phyloP scores from a whole-genome alignment of 1,140 invertebrate species.

The Euwallacea fornicatus region DNA sequence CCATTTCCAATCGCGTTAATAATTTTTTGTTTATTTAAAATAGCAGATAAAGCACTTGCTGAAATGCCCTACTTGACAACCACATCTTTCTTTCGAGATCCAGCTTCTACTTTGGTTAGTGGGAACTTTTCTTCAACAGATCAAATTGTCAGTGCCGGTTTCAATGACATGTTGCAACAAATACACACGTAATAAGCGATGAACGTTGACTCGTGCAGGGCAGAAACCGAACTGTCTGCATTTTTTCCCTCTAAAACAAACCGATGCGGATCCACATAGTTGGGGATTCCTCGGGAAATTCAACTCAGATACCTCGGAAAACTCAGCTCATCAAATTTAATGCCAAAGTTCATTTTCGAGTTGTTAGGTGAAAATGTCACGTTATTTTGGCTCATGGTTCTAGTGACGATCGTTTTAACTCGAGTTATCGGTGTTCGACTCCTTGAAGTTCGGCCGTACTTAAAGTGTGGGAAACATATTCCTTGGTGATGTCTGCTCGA shows the following conservation, averaged over 20 bases:
- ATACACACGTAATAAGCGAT: neutral
- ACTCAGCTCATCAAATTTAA: neutral
- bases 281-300: neutral
- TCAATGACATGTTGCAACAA: neutral
- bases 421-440: neutral
- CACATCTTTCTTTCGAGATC: neutral
- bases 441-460: neutral
- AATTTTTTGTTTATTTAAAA: slow-evolving; percentile 1
- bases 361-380: too few relatives aligned
- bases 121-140: neutral
- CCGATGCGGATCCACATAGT: neutral
- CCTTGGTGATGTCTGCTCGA: neutral
- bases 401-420: neutral
- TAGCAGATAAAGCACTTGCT: neutral
- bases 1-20: neutral
- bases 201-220: neutral
- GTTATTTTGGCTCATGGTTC: neutral
- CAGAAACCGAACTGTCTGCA: neutral
- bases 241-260: neutral
- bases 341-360: neutral
- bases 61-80: neutral
- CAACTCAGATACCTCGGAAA: neutral
- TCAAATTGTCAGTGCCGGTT: neutral
- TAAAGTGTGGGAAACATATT: neutral
- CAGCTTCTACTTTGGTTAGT: neutral